Percentiles rank a stretch among this genome's conserved stretches.
These are phyloP conservation scores for Nymphalis polychloros DNA, from an alignment of 2,888 invertebrate species.

Conservation along the genomic window DNA sequence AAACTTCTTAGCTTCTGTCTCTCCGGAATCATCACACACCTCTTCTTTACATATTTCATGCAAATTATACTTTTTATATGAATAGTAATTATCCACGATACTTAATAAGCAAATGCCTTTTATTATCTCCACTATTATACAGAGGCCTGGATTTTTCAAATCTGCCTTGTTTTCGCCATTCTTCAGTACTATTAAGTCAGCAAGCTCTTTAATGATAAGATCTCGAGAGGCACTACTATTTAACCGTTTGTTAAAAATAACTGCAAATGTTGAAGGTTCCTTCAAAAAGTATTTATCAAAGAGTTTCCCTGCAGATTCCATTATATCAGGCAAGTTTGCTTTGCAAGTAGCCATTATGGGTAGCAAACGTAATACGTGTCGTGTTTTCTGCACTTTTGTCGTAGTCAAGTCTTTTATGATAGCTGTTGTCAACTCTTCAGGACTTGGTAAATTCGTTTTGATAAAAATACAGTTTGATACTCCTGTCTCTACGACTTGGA, in stretches of 20 bases:
- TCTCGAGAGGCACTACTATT: conserved; percentile 87
- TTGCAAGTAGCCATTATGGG: conserved; percentile 92
- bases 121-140: conserved; percentile 92
- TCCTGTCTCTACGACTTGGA: conserved; percentile 89
- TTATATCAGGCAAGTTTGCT: conserved; percentile 89
- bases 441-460: conserved; percentile 88
- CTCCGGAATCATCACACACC: conserved; percentile 61
- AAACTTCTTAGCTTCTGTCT: conserved; percentile 71
- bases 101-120: conserved; percentile 90
- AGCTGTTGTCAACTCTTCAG: conserved; percentile 85
- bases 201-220: conserved; percentile 87
- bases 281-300: conserved; percentile 89
- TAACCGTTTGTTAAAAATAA: conserved; percentile 89
- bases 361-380: conserved; percentile 88
- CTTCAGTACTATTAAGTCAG: conserved; percentile 85
- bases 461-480: conserved; percentile 94
- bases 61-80: conserved; percentile 92
- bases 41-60: conserved; percentile 82
- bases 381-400: conserved; percentile 86
- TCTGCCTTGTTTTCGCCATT: conserved; percentile 89
- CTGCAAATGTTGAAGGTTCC: conserved; percentile 87
- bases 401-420: conserved; percentile 88
- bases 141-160: conserved; percentile 87
- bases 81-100: conserved; percentile 89
- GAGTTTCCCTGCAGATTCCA: conserved; percentile 83